phyloP scores from a whole-genome alignment of 2,888 invertebrate genomes.

The Clistopyga incitator region DNA sequence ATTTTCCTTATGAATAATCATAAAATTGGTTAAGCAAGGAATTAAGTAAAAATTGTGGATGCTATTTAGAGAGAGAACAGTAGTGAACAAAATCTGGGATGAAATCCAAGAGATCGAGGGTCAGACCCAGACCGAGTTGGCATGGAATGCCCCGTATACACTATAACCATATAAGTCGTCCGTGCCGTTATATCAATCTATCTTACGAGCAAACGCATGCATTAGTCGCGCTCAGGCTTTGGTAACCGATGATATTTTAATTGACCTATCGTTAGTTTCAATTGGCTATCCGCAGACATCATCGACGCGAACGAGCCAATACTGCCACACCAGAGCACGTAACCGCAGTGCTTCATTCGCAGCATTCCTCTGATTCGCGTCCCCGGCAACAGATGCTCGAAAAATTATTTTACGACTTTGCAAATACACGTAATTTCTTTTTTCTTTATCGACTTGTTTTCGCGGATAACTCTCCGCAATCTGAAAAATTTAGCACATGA shows the following conservation, averaged over 20 bases:
- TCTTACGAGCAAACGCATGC: conserved; percentile 11
- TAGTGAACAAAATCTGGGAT: too few relatives aligned
- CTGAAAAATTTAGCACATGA: too few relatives aligned
- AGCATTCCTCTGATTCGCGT: background rate
- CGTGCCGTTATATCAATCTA: conserved; percentile 28
- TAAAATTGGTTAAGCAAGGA: too few relatives aligned
- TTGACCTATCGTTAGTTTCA: conserved; percentile 62
- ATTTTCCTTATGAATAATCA: too few relatives aligned
- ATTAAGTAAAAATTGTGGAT: too few relatives aligned
- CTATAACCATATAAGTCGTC: background rate
- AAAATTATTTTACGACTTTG: background rate
- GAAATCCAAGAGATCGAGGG: too few relatives aligned
- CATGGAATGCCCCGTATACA: too few relatives aligned
- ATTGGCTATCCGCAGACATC: conserved; percentile 42
- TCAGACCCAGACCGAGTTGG: too few relatives aligned
- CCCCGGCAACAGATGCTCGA: background rate
- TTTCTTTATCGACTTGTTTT: too few relatives aligned
- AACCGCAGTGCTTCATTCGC: background rate
- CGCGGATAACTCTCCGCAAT: too few relatives aligned
- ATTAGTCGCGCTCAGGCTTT: conserved; percentile 47
- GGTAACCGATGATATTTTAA: conserved; percentile 59
- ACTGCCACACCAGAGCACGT: background rate
- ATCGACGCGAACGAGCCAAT: conserved; percentile 19
- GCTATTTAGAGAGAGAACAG: too few relatives aligned
- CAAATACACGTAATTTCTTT: too few relatives aligned